Evolutionary conservation across 1,140 invertebrate species (phyloP).

Genomic region (Drosophila truncata): DNA sequence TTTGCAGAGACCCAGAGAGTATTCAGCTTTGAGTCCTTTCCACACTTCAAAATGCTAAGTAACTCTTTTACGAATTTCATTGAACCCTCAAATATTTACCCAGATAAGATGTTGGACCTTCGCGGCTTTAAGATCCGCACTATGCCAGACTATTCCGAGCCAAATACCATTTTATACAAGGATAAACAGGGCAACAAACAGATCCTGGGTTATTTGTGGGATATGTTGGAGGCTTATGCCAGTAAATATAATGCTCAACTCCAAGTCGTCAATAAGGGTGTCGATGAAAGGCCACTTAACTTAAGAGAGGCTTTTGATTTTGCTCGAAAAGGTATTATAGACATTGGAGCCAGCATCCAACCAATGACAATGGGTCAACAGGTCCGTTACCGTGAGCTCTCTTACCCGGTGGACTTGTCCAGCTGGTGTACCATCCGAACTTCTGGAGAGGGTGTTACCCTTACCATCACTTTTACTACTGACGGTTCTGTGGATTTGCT

Average conservation of each 20-base stretch:
- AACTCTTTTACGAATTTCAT: not conserved
- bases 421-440: constrained; percentile 1
- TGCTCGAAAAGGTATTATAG: constrained; percentile 25
- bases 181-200: constrained; percentile 20
- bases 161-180: constrained; percentile 52
- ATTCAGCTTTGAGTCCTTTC: constrained; percentile 42
- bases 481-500: not conserved
- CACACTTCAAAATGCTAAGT: constrained; percentile 21
- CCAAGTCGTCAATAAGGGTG: constrained; percentile 14
- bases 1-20: constrained; percentile 25
- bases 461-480: not conserved
- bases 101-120: constrained; percentile 47
- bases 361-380: constrained; percentile 29
- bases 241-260: constrained; percentile 46
- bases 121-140: constrained; percentile 23
- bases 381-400: constrained; percentile 15
- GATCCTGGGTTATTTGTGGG: constrained; percentile 62
- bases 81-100: constrained; percentile 9
- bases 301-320: constrained; percentile 46
- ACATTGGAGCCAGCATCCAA: constrained; percentile 58
- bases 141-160: constrained; percentile 59
- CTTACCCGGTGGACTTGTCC: not conserved
- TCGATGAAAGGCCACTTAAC: constrained; percentile 13
- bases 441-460: not conserved
- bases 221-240: constrained; percentile 45